Base-by-base conservation (phyloP, 2,888 invertebrate species). In the Automeris io region DNA sequence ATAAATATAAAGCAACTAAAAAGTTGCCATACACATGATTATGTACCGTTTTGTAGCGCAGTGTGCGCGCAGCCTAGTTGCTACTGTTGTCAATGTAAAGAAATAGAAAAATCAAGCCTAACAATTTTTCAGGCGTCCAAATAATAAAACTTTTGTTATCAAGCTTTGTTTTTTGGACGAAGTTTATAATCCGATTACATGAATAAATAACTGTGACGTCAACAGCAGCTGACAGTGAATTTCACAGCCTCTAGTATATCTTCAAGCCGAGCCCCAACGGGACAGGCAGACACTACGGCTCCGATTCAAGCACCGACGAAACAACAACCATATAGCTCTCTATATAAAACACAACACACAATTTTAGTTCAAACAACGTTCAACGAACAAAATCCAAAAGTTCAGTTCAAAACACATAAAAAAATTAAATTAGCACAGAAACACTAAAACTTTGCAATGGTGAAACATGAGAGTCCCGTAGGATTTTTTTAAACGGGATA, bases 311-410 rank as follows among this genome's bases (percentile, higher is more conserved):
- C 61, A 62, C 54, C 58, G 53, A 61, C 63, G 64, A 65, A 71
- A 66, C 73, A 77, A 80, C 80, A 81, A 77, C 67, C 63, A 77
- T 70, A 76, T 70, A 83, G 80, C 80, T 68, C 77, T 82, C 81
- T 77, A 67, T 66, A 79, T 82, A 83, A 85, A 81, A 85, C 73
- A 83, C 67, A 79, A 85, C 85, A 86, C 81, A 86, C 81, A 85
- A 70, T 76, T 82, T 82, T 77, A 82, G 83, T 83, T 74, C 50
- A 77, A 66, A 69, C 70, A 69, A 83, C 79, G 76, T 79, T 77
- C 83, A 86, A 85, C 80, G 81, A 85, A 83, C 81, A 85, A 82
- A 83, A 82, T 29, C 7, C 29, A 29, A 29, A 29, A 83, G 83
- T 78, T 80, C 81, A 85, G 77, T 72, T 81, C 77, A 82, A 65